Evolutionary conservation across 2,888 invertebrate genomes (phyloP), one percentile per base, ranked within the genome.

Genomic region (Aproaerema taeniolella): DNA sequence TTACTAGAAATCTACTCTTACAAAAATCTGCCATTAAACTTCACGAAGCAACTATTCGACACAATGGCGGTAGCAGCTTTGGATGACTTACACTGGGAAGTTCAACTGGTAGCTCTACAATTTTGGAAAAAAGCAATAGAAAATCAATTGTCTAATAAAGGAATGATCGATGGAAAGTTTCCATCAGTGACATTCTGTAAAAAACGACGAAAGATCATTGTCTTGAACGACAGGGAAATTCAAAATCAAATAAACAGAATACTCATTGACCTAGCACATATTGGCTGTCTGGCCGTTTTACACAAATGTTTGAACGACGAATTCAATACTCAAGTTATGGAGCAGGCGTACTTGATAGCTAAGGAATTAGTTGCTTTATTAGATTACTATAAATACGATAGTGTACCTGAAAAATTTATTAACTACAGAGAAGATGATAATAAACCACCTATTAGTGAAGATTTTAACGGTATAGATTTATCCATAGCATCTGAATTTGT

Each of bases 31-130:
- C 70, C 86, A 33, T 63, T 62, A 37, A 73, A 76, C 29, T 76
- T 87, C 43, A 72, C 86, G 39, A 75, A 77, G 17, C 63, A 70
- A 1, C 73, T 93, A 36, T 89, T 88, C 51, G 77, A 82, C 17
- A 80, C 89, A 0, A 90, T 93, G 87, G 77, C 87, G 2, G 71
- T 82, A 31, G 90, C 91, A 1, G 89, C 90, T 0, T 78, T 89
- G 0, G 77, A 87, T 9, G 93, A 94, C 69, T 72, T 93, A 9
- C 90, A 93, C 55, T 92, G 93, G 92, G 93, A 93, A 68, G 93
- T 93, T 0, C 92, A 92, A 67, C 69, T 89, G 1, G 89, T 88
- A 37, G 90, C 92, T 0, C 56, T 94, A 1, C 64, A 79, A 34
- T 93, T 91, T 53, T 94, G 93, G 93, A 79, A 87, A 32, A 72